These are phyloP conservation scores for Standfussiana lucernea DNA, from an alignment of 2,888 invertebrate species.

Conservation along the genomic window DNA sequence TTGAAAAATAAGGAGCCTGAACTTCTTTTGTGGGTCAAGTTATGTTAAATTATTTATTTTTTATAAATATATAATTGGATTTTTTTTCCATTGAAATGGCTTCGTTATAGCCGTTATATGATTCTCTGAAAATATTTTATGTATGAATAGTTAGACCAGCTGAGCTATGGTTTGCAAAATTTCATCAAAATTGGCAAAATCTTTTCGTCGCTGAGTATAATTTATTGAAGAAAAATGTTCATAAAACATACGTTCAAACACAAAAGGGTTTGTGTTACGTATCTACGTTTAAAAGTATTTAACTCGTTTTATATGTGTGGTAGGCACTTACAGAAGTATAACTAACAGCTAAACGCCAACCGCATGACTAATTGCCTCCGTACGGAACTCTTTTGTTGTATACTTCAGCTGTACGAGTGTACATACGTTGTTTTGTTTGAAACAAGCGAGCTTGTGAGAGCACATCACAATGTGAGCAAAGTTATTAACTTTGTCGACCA, in stretches of 20 bases:
- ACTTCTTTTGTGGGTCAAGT: too few relatives aligned
- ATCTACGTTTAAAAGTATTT: background rate
- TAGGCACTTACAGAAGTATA: background rate
- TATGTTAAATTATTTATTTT: too few relatives aligned
- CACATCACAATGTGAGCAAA: background rate
- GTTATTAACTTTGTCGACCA: background rate
- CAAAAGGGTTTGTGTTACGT: background rate
- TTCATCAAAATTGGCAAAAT: too few relatives aligned
- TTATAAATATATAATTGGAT: too few relatives aligned
- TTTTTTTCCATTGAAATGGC: too few relatives aligned
- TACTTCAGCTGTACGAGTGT: background rate
- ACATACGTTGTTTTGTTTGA: background rate
- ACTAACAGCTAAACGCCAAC: slow-evolving; percentile 10
- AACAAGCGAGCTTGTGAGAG: background rate
- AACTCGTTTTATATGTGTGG: background rate
- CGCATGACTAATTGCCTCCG: background rate
- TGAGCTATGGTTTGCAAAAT: background rate
- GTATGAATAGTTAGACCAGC: too few relatives aligned
- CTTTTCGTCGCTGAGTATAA: background rate
- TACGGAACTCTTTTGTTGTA: background rate
- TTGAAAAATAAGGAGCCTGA: too few relatives aligned
- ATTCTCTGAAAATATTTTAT: too few relatives aligned
- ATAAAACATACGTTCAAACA: background rate
- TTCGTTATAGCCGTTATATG: too few relatives aligned
- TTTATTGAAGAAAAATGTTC: background rate